phyloP scores from a whole-genome alignment of 2,113 vertebrate species.

The Columba janthina region DNA sequence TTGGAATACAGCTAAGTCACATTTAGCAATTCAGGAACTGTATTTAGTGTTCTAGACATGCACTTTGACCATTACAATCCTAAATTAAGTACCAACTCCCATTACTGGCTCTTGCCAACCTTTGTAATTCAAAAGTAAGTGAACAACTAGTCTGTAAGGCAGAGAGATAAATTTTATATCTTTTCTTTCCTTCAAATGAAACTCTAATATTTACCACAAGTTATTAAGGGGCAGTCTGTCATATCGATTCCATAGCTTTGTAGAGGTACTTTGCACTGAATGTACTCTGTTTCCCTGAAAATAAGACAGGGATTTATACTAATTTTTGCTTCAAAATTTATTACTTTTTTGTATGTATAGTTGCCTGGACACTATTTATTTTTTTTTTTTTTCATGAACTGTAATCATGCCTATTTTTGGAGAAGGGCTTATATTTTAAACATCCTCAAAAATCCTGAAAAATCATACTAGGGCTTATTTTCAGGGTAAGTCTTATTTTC shows the following conservation, averaged over 20 bases:
- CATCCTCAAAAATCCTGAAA: no score
- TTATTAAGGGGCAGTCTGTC: background rate
- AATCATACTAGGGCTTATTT: no score
- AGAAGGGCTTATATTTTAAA: no score
- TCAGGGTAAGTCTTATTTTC: no score
- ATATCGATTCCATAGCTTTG: background rate
- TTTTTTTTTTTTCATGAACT: no score
- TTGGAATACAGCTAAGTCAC: background rate
- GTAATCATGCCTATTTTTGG: no score
- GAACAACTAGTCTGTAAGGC: background rate
- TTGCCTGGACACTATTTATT: no score
- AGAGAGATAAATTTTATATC: background rate
- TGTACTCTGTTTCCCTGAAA: background rate
- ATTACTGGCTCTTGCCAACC: background rate
- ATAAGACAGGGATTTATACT: no score
- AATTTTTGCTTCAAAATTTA: no score
- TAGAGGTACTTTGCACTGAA: background rate
- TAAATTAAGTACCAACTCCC: background rate
- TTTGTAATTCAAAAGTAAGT: background rate
- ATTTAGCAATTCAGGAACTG: background rate
- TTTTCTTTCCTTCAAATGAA: constrained; percentile 36
- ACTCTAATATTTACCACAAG: background rate
- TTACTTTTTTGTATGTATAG: no score
- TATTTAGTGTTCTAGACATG: background rate
- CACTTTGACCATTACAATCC: background rate